Conservation (phyloP, 2,113 vertebrate species). For the Neotragus pygmaeus region DNA sequence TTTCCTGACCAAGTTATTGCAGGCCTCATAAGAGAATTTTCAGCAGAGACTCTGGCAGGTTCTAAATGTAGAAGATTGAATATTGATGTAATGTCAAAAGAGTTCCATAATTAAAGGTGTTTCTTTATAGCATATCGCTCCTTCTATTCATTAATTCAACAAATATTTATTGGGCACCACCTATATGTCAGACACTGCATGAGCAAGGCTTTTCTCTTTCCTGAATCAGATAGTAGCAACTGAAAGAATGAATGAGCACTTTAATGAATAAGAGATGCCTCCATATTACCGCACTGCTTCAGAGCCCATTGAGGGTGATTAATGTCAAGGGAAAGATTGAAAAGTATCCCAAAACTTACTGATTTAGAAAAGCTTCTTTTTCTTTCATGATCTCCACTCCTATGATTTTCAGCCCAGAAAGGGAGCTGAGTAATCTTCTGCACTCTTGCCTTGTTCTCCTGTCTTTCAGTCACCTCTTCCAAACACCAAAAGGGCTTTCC, state of each 20-base stretch:
- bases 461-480: not conserved
- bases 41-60: slow-evolving; percentile 15
- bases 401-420: not conserved
- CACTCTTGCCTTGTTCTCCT: not conserved
- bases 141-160: slow-evolving; percentile 22
- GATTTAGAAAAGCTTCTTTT: not conserved
- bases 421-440: not conserved
- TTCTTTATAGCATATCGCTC: slow-evolving; percentile 44
- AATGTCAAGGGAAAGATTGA: not conserved
- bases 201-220: not conserved
- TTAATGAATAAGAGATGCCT: not conserved
- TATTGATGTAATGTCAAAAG: slow-evolving; percentile 55
- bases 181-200: not conserved
- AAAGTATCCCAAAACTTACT: not conserved
- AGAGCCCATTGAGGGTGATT: not conserved
- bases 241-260: not conserved
- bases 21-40: slow-evolving; percentile 50
- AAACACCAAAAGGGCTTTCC: not conserved
- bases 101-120: slow-evolving; percentile 59
- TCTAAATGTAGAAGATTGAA: slow-evolving; percentile 54
- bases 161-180: slow-evolving; percentile 49
- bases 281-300: not conserved
- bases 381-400: not conserved
- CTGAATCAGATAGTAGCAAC: not conserved
- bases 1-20: slow-evolving; percentile 30